Evolutionary conservation across 2,888 invertebrate species (phyloP).

Genomic region (Amiota communis): DNA sequence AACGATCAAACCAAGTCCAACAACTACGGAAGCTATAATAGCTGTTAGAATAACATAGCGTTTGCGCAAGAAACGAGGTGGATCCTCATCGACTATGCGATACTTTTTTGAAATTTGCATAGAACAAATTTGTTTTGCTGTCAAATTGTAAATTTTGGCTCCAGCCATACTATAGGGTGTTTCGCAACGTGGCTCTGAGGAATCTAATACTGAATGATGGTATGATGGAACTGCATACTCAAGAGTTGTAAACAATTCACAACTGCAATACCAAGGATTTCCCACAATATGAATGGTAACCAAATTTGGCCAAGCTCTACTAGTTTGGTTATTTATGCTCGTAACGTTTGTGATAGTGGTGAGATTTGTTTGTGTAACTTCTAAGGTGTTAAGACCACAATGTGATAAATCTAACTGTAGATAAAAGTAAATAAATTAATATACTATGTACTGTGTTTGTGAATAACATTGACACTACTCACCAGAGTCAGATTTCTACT

Average conservation of each 20-base stretch:
- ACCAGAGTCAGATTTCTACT: constrained; percentile 63
- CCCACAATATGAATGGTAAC: constrained; percentile 76
- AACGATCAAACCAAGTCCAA: constrained; percentile 68
- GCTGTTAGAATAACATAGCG: constrained; percentile 69
- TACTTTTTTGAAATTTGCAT: constrained; percentile 66
- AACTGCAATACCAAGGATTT: constrained; percentile 81
- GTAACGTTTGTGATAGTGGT: constrained; percentile 29
- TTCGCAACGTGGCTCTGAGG: constrained; percentile 36
- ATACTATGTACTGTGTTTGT: neutral
- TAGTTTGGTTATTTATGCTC: constrained; percentile 38
- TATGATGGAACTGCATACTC: constrained; percentile 56
- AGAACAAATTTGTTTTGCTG: constrained; percentile 61
- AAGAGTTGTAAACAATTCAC: constrained; percentile 71
- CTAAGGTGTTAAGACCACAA: constrained; percentile 76
- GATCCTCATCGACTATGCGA: constrained; percentile 67
- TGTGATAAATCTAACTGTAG: constrained; percentile 78
- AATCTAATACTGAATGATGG: constrained; percentile 34
- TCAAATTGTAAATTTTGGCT: constrained; percentile 62
- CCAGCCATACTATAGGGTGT: constrained; percentile 69
- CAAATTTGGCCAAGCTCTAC: constrained; percentile 72
- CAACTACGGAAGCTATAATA: constrained; percentile 66
- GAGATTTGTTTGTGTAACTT: constrained; percentile 41
- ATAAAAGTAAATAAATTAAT: constrained; percentile 15
- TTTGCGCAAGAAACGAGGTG: constrained; percentile 70
- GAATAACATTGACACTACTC: constrained; percentile 37